Evolutionary conservation across 2,888 invertebrate species (phyloP).

Genomic region (Euspilapteryx auroguttella): DNA sequence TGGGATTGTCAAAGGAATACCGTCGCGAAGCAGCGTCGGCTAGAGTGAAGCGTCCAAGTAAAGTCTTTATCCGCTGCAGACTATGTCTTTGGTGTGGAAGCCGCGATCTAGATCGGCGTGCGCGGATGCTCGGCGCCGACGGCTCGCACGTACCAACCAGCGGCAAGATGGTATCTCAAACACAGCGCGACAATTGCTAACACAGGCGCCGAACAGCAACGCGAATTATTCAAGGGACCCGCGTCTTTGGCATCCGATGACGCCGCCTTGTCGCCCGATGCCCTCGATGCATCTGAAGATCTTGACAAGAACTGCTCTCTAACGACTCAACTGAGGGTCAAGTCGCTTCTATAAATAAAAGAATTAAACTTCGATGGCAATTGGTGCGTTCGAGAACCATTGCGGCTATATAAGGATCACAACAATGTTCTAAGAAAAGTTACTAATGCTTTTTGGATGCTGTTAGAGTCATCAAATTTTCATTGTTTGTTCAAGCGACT

Average conservation of each 20-base stretch:
- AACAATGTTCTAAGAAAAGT: too few relatives aligned
- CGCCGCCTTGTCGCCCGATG: slow-evolving; percentile 1
- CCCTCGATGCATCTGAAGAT: slow-evolving; percentile 3
- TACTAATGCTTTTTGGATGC: too few relatives aligned
- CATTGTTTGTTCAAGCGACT: too few relatives aligned
- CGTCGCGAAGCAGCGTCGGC: slow-evolving; percentile 11
- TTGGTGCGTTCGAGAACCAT: too few relatives aligned
- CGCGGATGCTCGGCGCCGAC: slow-evolving; percentile 22
- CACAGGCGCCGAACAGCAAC: slow-evolving; percentile 35
- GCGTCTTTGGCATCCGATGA: slow-evolving; percentile 16
- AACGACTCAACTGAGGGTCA: too few relatives aligned
- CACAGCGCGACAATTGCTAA: slow-evolving; percentile 52
- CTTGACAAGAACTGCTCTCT: too few relatives aligned
- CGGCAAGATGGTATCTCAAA: slow-evolving; percentile 47
- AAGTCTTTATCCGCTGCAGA: slow-evolving; percentile 50
- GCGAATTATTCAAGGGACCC: slow-evolving; percentile 41
- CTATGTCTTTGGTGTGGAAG: slow-evolving; percentile 38
- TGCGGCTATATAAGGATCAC: too few relatives aligned
- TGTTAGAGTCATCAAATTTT: too few relatives aligned
- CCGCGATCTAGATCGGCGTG: slow-evolving; percentile 45
- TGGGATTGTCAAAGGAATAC: slow-evolving; percentile 45
- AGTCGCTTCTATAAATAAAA: too few relatives aligned
- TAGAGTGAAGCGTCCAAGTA: slow-evolving; percentile 33
- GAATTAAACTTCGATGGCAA: too few relatives aligned
- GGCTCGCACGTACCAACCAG: slow-evolving; percentile 11